These are phyloP conservation scores for Diphyllodes magnificus DNA, from an alignment of 2,113 vertebrate genomes.

Conservation along the genomic window DNA sequence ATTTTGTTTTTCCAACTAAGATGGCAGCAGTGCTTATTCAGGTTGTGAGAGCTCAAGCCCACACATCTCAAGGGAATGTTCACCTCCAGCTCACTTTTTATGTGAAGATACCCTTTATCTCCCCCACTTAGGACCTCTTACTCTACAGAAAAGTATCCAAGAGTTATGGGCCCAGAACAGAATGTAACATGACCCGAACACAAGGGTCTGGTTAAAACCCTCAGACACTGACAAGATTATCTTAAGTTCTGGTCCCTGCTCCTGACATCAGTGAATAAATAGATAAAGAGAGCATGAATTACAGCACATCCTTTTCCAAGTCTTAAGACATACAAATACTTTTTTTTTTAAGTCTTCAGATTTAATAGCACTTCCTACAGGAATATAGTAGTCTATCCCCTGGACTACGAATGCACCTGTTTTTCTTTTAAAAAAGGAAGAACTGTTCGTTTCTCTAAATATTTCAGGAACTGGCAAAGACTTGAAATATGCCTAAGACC, in stretches of 20 bases:
- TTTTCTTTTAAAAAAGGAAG: background rate
- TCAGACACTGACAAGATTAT: background rate
- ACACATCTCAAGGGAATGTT: background rate
- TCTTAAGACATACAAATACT: background rate
- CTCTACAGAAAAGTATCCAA: background rate
- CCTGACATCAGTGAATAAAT: background rate
- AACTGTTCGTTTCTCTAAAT: background rate
- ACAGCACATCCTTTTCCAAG: background rate
- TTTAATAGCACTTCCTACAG: background rate
- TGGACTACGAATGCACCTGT: rapidly evolving
- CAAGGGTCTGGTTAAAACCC: background rate
- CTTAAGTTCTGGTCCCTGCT: background rate
- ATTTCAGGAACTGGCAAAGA: background rate
- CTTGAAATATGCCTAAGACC: background rate
- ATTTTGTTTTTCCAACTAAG: background rate
- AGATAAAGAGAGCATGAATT: background rate
- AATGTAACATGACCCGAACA: background rate
- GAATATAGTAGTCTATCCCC: background rate
- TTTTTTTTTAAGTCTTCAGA: background rate
- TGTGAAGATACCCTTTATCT: background rate
- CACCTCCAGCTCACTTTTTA: background rate
- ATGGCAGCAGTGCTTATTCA: background rate
- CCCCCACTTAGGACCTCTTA: background rate
- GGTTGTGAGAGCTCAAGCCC: background rate
- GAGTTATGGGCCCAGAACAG: background rate